A percentile compares a stretch with the other conserved stretches of the same genome.
phyloP scores from a whole-genome alignment of 2,113 vertebrate species.

The Synchiropus splendidus region DNA sequence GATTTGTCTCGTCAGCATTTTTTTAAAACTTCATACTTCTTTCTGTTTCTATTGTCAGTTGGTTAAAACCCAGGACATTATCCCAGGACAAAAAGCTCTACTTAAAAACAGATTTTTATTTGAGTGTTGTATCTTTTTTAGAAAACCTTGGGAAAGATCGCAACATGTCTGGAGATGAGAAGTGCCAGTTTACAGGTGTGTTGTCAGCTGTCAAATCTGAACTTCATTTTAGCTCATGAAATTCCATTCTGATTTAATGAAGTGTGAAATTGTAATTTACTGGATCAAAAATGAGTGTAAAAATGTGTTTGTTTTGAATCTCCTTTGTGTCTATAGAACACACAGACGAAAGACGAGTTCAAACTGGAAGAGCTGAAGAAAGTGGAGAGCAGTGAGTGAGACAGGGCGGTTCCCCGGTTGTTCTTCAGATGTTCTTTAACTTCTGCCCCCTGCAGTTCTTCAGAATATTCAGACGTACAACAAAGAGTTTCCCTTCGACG shows the following conservation, averaged over 20 bases:
- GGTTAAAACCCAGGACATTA: too few species aligned
- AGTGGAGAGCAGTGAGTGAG: constrained; percentile 82
- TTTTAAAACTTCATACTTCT: too few species aligned
- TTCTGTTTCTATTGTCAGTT: too few species aligned
- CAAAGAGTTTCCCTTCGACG: constrained; percentile 95
- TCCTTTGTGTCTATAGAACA: constrained; percentile 62
- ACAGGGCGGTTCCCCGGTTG: not conserved
- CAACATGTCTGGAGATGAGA: constrained; percentile 94
- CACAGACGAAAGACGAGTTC: constrained; percentile 88
- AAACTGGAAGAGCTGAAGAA: constrained; percentile 95
- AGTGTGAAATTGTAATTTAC: too few species aligned
- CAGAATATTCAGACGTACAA: constrained; percentile 92
- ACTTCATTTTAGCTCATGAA: too few species aligned
- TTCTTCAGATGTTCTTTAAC: constrained; percentile 1
- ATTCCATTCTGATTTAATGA: too few species aligned
- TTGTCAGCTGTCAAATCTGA: too few species aligned
- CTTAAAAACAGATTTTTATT: not conserved
- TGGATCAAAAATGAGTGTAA: too few species aligned
- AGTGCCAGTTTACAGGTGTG: constrained; percentile 89
- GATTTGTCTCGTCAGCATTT: too few species aligned
- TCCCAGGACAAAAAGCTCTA: too few species aligned
- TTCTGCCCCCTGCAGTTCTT: constrained; percentile 71
- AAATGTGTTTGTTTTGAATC: too few species aligned
- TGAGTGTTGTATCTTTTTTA: constrained; percentile 21
- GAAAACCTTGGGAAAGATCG: constrained; percentile 94